Evolutionary conservation across 1,140 invertebrate genomes (phyloP), one percentile per base, ranked within the genome.

Genomic region (Drosophila athabasca): DNA sequence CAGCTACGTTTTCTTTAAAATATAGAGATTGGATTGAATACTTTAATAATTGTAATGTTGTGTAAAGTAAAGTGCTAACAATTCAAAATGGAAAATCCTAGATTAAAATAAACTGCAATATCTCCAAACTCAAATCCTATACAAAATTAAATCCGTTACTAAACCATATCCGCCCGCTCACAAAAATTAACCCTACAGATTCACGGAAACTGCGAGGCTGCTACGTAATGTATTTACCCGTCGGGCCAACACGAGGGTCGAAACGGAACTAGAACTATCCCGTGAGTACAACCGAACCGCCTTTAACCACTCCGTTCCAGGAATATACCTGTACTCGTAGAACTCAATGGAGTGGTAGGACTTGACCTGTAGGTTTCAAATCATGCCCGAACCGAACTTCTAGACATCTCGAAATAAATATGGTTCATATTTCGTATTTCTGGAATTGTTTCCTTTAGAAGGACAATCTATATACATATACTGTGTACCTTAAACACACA

Each of bases 131-230:
- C 11, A 39, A 39, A 39, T 39, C 51, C 35, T 31, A 11, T 24
- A 39, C 22, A 44, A 82, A 64, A 59, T 57, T 24, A 55, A 59
- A 53, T 19, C 76, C 76, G 59, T 55, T 78, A 72, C 76, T 78
- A 78, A 79, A 76, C 43, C 44, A 65, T 62, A 78, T 49, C 22
- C 69, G 60, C 39, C 53, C 71, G 54, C 71, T 75, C 49, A 58
- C 17, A 76, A 55, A 78, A 70, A 88, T 76, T 73, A 81, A 85
- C 79, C 77, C 94, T 94, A 76, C 95, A 98, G 97, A 95, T 95
- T 98, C 92, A 97, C 96, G 93, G 98, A 99, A 95, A 98, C 97
- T 78, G 97, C 97, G 84, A 94, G 97, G 83, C 95, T 99, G 90
- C 95, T 99, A 92, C 96, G 96, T 93, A 98, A 95, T 94, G 96